Evolutionary conservation across 2,888 invertebrate genomes (phyloP), one percentile per base, ranked within the genome.

Genomic region (Choristoneura rosaceana): DNA sequence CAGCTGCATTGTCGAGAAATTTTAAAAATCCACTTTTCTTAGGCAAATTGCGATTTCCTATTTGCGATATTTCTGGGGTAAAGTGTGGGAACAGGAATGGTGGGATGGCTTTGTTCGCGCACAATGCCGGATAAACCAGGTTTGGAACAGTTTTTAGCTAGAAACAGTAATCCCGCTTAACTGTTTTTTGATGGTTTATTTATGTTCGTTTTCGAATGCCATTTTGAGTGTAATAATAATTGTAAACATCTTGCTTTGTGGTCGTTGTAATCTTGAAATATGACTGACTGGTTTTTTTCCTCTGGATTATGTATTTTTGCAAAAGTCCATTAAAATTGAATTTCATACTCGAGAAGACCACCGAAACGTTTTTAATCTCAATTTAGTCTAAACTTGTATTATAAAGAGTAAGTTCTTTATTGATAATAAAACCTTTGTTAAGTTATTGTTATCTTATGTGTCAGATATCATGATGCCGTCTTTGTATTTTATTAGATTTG

Each of bases 21-120:
- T 88, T 89, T 84, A 82, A 87, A 87, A 88, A 88, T 78, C 77
- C 76, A 80, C 76, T 84, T 83, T 86, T 84, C 86, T 86, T 87
- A 86, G 85, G 85, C 84, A 84, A 84, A 88, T 90, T 90, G 90
- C 87, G 86, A 87, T 86, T 87, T 86, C 84, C 84, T 84, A 84
- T 89, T 87, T 77, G 83, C 79, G 77, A 81, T 78, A 78, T 82
- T 81, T 86, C 84, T 81, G 79, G 80, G 86, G 85, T 82, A 76
- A 79, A 80, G 77, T 86, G 87, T 91, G 91, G 88, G 92, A 92
- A 91, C 82, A 79, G 82, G 83, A 81, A 82, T 82, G 82, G 81
- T 69, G 87, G 87, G 89, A 88, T 87, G 85, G 80, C 79, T 85
- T 83, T 82, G 82, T 82, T 79, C 80, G 81, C 75, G 68, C 75